Evolutionary conservation across 92 coral and sea anemone genomes (phyloP).

Genomic region (Umimayanthus kanabou): DNA sequence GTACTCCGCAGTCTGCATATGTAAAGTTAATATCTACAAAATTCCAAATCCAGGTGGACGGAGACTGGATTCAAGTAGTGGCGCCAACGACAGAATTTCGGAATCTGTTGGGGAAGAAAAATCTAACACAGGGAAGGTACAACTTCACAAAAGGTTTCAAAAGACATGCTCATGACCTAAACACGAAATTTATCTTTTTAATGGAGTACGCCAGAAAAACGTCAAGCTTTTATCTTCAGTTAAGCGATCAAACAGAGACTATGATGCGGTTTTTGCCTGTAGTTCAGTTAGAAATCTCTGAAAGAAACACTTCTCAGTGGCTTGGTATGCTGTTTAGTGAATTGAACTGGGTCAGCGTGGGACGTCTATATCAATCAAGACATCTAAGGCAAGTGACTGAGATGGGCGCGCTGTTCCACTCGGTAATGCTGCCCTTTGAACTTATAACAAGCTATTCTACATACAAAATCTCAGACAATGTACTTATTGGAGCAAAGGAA

Average conservation of each 20-base stretch:
- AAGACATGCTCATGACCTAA: background rate
- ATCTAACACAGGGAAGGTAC: slow-evolving; percentile 1
- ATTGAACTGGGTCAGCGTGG: slow-evolving; percentile 8
- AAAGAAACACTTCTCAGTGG: slow-evolving; percentile 15
- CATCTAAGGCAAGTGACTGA: slow-evolving; percentile 21
- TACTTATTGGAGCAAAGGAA: slow-evolving; percentile 7
- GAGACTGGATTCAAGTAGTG: slow-evolving; percentile 24
- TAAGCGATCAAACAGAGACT: slow-evolving; percentile 37
- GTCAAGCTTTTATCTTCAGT: slow-evolving; percentile 29
- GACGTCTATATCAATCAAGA: slow-evolving; percentile 25
- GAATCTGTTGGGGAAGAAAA: background rate
- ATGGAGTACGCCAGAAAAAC: slow-evolving; percentile 34
- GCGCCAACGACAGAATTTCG: slow-evolving; percentile 9
- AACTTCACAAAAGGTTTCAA: slow-evolving; percentile 26
- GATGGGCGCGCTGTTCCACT: slow-evolving; percentile 3
- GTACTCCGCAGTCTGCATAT: background rate
- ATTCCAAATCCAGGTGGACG: background rate
- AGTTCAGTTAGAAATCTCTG: background rate
- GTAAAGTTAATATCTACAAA: slow-evolving; percentile 16
- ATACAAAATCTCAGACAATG: slow-evolving; percentile 19
- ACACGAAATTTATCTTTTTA: slow-evolving; percentile 24
- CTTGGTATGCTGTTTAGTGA: background rate
- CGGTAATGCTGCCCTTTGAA: slow-evolving; percentile 21
- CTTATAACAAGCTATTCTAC: background rate
- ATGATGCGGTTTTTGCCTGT: slow-evolving; percentile 25